Evolutionary conservation across 2,888 invertebrate species (phyloP).

Genomic region (Nemurella pictetii): DNA sequence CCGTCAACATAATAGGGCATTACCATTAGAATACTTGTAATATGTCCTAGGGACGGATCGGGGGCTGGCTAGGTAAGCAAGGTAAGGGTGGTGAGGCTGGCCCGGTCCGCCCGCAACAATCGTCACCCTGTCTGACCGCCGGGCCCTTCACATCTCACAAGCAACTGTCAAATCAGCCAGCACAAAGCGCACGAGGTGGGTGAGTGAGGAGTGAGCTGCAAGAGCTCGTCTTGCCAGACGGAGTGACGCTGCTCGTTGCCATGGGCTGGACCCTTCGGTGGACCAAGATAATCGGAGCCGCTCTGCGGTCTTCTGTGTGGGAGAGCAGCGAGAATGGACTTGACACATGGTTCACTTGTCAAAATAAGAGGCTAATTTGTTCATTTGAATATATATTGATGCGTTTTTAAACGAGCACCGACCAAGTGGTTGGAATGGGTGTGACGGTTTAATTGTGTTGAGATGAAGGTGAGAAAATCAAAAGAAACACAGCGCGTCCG

Average conservation of each 20-base stretch:
- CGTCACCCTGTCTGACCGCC: conserved; percentile 20
- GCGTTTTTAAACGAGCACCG: background rate
- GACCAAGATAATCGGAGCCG: background rate
- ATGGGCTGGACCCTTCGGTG: background rate
- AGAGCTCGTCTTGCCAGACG: background rate
- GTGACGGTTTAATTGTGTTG: background rate
- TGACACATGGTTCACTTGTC: background rate
- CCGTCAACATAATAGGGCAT: background rate
- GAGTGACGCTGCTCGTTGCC: background rate
- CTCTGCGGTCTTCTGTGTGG: background rate
- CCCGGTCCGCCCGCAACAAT: conserved; percentile 24
- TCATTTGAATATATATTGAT: background rate
- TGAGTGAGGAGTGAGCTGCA: background rate
- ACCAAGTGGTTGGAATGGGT: background rate
- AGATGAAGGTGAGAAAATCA: background rate
- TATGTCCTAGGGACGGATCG: background rate
- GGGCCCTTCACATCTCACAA: conserved; percentile 1
- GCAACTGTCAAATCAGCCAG: conserved; percentile 17
- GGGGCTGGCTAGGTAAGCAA: conserved; percentile 23
- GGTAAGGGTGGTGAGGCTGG: background rate
- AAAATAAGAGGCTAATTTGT: background rate
- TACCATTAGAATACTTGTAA: conserved; percentile 21
- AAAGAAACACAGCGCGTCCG: too few species aligned
- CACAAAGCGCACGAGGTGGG: conserved; percentile 11
- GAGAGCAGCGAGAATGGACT: background rate